Evolutionary conservation across 1,140 invertebrate species (phyloP).

Genomic region (Drosophila bocki): DNA sequence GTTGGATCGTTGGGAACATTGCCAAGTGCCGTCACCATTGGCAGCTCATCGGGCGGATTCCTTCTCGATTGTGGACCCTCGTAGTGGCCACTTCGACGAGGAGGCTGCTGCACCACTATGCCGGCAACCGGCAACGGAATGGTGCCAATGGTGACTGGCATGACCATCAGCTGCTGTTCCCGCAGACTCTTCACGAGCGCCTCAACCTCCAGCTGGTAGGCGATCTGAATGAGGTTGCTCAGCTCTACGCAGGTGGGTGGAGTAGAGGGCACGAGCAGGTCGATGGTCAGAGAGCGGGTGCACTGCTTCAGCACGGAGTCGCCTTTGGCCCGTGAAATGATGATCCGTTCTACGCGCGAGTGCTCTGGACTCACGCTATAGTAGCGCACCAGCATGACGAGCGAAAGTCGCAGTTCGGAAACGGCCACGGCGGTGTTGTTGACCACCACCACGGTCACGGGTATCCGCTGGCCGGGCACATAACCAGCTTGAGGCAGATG

Average conservation of each 20-base stretch:
- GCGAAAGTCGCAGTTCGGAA: conserved; percentile 85
- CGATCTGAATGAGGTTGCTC: conserved; percentile 88
- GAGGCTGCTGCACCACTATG: conserved; percentile 69
- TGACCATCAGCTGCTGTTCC: conserved; percentile 85
- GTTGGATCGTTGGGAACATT: conserved; percentile 35
- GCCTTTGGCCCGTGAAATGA: conserved; percentile 86
- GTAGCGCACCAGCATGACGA: conserved; percentile 85
- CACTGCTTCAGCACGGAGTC: conserved; percentile 85
- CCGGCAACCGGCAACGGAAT: conserved; percentile 84
- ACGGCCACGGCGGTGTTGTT: conserved; percentile 86
- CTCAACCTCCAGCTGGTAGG: conserved; percentile 89
- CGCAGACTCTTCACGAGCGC: conserved; percentile 82
- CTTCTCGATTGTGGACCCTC: conserved; percentile 33
- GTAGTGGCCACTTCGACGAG: conserved; percentile 60
- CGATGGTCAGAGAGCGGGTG: conserved; percentile 66
- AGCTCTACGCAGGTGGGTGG: conserved; percentile 89
- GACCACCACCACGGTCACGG: conserved; percentile 67
- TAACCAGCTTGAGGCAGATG: conserved; percentile 76
- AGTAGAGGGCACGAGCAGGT: conserved; percentile 88
- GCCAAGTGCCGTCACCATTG: conserved; percentile 52
- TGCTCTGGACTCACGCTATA: conserved; percentile 86
- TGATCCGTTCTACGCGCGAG: conserved; percentile 86
- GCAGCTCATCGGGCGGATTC: conserved; percentile 46
- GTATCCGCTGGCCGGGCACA: conserved; percentile 78
- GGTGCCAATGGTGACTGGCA: conserved; percentile 87